Base-by-base conservation (phyloP, 1,140 invertebrate species). In the Drosophila saltans region DNA sequence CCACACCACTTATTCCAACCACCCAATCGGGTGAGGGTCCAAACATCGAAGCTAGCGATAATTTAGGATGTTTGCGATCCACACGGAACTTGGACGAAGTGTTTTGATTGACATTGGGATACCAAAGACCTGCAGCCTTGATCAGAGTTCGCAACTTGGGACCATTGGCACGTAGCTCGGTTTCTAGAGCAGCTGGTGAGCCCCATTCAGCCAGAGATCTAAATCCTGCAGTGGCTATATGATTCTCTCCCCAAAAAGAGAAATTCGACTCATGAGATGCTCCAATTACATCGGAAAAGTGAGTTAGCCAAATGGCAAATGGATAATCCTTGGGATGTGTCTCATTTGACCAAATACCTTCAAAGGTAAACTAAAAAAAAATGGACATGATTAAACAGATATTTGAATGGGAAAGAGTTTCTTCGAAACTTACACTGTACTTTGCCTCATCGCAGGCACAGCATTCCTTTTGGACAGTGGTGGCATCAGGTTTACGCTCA, bases 261-360 rank as follows among this genome's bases (percentile, higher is more conserved):
- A 98, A 99, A 85, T 97, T 97, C 0, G 94, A 94, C 55, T 96
- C 96, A 90, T 99, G 99, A 0, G 97, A 97, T 5, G 98, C 98
- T 0, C 99, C 99, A 76, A 99, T 97, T 28, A 99, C 95, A 93
- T 99, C 98, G 9, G 98, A 99, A 93, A 99, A 99, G 92, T 99
- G 98, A 0, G 98, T 98, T 73, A 99, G 93, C 96, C 97, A 98
- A 21, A 95, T 91, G 9, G 96, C 96, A 78, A 96, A 95, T 4
- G 99, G 99, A 93, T 97, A 99, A 92, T 99, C 97, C 93, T 98
- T 99, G 0, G 99, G 98, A 93, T 99, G 99, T 0, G 98, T 99
- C 82, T 96, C 94, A 65, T 97, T 95, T 0, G 98, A 98, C 99
- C 99, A 99, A 21, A 99, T 94, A 0, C 99, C 99, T 93, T 99